phyloP scores from a whole-genome alignment of 2,888 invertebrate species.

The Lepidochrysops patricia region DNA sequence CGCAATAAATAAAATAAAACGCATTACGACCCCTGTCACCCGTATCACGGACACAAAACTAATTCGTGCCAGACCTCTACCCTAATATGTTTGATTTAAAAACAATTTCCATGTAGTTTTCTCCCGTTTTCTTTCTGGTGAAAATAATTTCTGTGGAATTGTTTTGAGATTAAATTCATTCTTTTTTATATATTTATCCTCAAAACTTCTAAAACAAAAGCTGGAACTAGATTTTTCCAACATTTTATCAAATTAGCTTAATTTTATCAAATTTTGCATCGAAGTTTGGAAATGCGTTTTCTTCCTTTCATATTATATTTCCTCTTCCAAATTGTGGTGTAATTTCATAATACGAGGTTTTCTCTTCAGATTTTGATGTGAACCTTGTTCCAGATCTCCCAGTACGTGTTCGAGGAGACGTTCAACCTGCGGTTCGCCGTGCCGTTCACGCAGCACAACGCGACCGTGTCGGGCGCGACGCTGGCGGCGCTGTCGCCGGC shows the following conservation, averaged over 20 bases:
- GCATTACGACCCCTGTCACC: conserved; percentile 9
- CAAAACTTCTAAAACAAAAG: no score
- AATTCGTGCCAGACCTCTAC: neutral
- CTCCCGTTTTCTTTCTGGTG: neutral
- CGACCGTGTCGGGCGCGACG: conserved; percentile 89
- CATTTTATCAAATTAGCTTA: no score
- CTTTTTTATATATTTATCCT: no score
- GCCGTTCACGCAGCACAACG: conserved; percentile 94
- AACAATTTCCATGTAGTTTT: neutral
- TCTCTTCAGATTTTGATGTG: conserved; percentile 14
- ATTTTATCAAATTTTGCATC: no score
- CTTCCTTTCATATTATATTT: no score
- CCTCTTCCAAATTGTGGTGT: no score
- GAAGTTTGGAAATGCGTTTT: no score
- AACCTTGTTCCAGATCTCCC: conserved; percentile 77
- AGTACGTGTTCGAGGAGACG: conserved; percentile 95
- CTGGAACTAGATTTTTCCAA: no score
- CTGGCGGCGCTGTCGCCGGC: conserved; percentile 83
- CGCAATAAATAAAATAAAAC: conserved; percentile 12
- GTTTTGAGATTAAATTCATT: no score
- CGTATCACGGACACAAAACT: conserved; percentile 7
- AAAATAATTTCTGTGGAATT: neutral
- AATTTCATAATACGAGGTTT: no score
- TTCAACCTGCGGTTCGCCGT: conserved; percentile 93
- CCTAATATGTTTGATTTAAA: conserved; percentile 4